phyloP scores from a whole-genome alignment of 35 echinoderm and acorn worm species.

The Amphiura filiformis region DNA sequence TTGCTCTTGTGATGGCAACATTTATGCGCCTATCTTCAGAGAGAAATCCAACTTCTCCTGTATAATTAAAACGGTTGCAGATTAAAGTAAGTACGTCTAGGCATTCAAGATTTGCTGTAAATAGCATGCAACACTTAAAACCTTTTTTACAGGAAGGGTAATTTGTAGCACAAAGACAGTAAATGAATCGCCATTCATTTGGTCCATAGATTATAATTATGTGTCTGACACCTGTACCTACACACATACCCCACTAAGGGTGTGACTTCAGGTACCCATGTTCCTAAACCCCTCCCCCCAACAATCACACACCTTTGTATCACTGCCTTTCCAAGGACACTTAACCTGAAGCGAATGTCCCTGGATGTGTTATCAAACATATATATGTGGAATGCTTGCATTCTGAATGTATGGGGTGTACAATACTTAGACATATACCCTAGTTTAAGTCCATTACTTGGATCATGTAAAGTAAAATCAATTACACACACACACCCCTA shows the following conservation, averaged over 20 bases:
- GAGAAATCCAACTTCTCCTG: slow-evolving; percentile 34
- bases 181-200: background rate
- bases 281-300: too few species aligned
- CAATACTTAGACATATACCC: too few species aligned
- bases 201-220: background rate
- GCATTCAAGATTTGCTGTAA: background rate
- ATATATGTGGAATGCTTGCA: too few species aligned
- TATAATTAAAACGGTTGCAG: background rate
- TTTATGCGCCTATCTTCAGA: slow-evolving; percentile 37
- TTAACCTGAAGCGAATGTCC: too few species aligned
- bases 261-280: too few species aligned
- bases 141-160: background rate
- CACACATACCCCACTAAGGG: background rate
- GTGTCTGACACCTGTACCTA: background rate
- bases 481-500: too few species aligned
- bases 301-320: too few species aligned
- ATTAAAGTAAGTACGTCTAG: background rate
- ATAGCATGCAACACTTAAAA: background rate
- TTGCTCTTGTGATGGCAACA: slow-evolving; percentile 87
- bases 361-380: too few species aligned
- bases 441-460: too few species aligned
- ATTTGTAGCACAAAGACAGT: background rate
- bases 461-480: too few species aligned
- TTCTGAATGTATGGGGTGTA: too few species aligned
- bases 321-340: too few species aligned